Evolutionary conservation across 92 coral and sea anemone genomes (phyloP), one percentile per base, ranked within the genome.

Genomic region (Umimayanthus kanabou): DNA sequence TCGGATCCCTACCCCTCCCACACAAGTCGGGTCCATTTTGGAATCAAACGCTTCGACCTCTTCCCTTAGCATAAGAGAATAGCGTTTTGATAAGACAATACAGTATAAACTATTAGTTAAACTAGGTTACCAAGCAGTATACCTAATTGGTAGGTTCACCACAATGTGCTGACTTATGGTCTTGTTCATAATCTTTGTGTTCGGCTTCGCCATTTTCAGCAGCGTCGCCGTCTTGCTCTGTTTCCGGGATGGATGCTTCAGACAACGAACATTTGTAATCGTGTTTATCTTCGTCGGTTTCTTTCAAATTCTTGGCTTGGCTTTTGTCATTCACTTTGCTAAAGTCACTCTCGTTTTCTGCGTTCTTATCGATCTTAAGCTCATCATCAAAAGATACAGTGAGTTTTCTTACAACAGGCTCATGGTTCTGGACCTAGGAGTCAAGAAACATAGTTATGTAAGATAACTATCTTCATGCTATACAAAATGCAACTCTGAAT

Each of bases 351-450:
- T 65, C 39, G 65, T 65, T 8, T 23, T 65, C 74, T 37, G 85
- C 40, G 50, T 29, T 16, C 4, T 61, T 67, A 43, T 80, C 85
- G 50, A 6, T 6, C 50, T 47, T 9, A 13, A 80, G 85, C 47
- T 81, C 85, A 39, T 81, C 85, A n/a, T 81, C 85, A 42, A 81
- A 81, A 8, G 85, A 81, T 15, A 81, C 73, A 5, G 76, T n/a
- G 14, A 76, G 85, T 65, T 81, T 81, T 81, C 73, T 81, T 39
- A 58, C 76, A 67, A 81, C 64, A 23, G 73, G 85, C 22, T 66
- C 30, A 7, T 65, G 33, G 14, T 43, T 81, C 30, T 39, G 74
- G 16, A 66, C 39, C 85, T 81, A 26, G 6, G 43, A 42, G 42
- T 2, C 26, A 45, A 26, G 61, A 25, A n/a, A 25, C 28, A 9